Evolutionary conservation across 2,113 vertebrate genomes (phyloP), one percentile per base, ranked within the genome.

Genomic region (Gulo gulo): DNA sequence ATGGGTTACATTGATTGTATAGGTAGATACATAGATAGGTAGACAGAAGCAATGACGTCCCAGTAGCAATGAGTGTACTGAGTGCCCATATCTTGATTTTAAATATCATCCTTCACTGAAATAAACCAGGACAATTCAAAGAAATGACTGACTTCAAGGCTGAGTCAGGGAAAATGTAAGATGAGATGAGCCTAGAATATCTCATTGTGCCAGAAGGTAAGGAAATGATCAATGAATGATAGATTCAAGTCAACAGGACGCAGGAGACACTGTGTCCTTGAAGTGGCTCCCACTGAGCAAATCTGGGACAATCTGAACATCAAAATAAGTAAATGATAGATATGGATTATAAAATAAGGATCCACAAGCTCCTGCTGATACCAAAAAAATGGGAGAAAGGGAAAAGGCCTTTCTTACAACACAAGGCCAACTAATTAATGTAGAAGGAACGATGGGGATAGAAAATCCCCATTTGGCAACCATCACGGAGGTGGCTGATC

Each of bases 331-430:
- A 74, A 74, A 55, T 71, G 18, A 79, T 15, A 73, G 78, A 92
- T 52, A 96, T 21, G 45, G 36, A 76, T 95, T 71, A n/a, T 73
- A 71, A 96, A 89, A 79, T 47, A 81, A 14, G 42, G 86, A 80
- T 47, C 11, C 63, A 88, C 23, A 15, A 34, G 31, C 26, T 26
- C 31, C 65, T 3, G n/a, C 29, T 88, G 69, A 80, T 31, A 80
- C 45, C 74, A 52, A 92, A n/a, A n/a, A 82, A 42, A 79, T 16
- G 14, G n/a, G 26, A 76, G 34, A 88, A 82, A 73, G 29, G 36
- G 23, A 65, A 89, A 90, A 83, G 34, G 7, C 71, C 47, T 80
- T 61, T 39, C 69, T 87, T 42, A 42, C 24, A 45, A 16, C 6
- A 93, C 76, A 78, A 45, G 57, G 45, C 39, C 34, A 84, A 23